phyloP scores from a whole-genome alignment of 2,113 vertebrate species.

The Sturnus vulgaris region DNA sequence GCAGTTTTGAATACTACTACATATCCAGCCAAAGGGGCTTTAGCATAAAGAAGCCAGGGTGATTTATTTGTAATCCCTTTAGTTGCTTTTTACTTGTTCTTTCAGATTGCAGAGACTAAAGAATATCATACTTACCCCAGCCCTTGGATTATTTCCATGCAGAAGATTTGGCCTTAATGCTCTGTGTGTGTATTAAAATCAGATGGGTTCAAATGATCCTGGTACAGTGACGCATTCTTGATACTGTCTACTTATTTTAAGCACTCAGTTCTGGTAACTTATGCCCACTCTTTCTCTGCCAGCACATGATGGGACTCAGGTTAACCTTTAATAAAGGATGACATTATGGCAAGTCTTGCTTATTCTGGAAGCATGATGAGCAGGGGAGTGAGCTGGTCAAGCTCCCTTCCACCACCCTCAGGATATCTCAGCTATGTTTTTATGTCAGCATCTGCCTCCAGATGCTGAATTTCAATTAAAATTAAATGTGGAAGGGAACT shows the following conservation, averaged over 20 bases:
- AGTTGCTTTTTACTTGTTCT: conserved; percentile 38
- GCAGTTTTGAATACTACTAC: neutral
- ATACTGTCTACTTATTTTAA: neutral
- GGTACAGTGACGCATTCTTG: neutral
- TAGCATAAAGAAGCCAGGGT: conserved; percentile 3
- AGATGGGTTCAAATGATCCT: neutral
- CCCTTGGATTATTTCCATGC: conserved; percentile 22
- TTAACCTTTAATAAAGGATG: neutral
- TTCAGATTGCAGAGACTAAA: conserved; percentile 30
- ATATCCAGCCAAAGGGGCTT: neutral
- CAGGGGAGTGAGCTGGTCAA: neutral
- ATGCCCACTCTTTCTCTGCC: neutral
- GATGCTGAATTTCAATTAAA: neutral
- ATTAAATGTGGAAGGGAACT: neutral
- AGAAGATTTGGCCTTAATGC: conserved; percentile 43
- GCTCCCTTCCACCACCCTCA: neutral
- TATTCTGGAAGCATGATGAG: neutral
- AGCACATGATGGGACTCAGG: neutral
- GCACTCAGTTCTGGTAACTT: neutral
- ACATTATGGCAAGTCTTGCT: neutral
- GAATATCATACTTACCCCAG: conserved; percentile 34
- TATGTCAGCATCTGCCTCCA: neutral
- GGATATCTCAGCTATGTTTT: neutral
- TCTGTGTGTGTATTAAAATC: conserved; percentile 19
- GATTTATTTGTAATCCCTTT: conserved; percentile 51